Evolutionary conservation across 2,888 invertebrate genomes (phyloP).

Genomic region (Calliopum simillimum): DNA sequence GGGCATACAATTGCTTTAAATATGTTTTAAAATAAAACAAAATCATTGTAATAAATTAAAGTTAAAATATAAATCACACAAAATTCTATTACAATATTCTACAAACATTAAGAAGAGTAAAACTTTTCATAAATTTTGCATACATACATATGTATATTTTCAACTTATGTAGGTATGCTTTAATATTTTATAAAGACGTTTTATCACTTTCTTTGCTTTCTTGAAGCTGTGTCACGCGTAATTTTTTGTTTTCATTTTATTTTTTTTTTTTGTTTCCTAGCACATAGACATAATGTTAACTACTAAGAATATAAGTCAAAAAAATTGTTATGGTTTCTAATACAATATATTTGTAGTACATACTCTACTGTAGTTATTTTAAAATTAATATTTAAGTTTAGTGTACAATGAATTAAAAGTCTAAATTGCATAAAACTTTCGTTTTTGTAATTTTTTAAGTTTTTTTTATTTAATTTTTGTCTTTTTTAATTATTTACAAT

Average conservation of each 20-base stretch:
- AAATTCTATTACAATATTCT: neutral
- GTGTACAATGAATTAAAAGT: constrained; percentile 47
- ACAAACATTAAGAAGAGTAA: neutral
- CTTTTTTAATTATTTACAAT: constrained; percentile 30
- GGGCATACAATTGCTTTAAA: too few relatives aligned
- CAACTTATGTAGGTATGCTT: too few relatives aligned
- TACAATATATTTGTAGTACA: neutral
- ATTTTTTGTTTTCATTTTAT: constrained; percentile 6
- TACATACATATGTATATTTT: neutral
- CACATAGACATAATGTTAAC: constrained; percentile 16
- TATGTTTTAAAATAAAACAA: too few relatives aligned
- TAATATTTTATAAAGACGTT: neutral
- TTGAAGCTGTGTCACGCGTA: constrained; percentile 22
- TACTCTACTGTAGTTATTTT: neutral
- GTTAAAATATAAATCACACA: neutral
- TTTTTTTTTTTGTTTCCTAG: neutral
- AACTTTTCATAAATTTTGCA: constrained; percentile 12
- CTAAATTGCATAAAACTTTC: constrained; percentile 46
- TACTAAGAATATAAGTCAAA: constrained; percentile 4
- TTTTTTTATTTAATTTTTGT: neutral
- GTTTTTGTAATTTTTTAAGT: constrained; percentile 21
- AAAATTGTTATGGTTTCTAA: neutral
- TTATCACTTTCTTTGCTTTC: constrained; percentile 35
- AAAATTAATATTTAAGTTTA: constrained; percentile 29
- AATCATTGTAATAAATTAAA: neutral